Evolutionary conservation across 2,113 vertebrate species (phyloP).

Genomic region (Ovibos moschatus): DNA sequence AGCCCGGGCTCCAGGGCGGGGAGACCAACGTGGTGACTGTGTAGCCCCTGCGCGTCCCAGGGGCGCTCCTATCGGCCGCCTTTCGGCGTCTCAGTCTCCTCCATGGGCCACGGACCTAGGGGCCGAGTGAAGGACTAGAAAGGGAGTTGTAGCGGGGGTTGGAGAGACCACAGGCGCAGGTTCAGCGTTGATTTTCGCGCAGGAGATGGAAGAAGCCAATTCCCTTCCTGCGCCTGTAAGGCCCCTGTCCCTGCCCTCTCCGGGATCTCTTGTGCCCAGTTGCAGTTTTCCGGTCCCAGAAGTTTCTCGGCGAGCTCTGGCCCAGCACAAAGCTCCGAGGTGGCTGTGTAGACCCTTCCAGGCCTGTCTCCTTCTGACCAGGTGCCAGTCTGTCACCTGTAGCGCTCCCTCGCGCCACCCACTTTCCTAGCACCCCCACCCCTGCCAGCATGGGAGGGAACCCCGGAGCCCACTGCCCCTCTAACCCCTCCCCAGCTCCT

Average conservation of each 20-base stretch:
- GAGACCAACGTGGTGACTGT: fast-evolving
- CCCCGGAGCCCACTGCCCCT: not conserved
- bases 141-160: not conserved
- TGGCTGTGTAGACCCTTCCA: not conserved
- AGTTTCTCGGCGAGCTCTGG: not conserved
- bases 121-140: not conserved
- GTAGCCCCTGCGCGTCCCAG: not conserved
- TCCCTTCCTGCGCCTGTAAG: not conserved
- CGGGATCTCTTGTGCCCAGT: not conserved
- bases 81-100: not conserved
- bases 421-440: not conserved
- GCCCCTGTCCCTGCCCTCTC: not conserved
- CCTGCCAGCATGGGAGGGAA: too few species aligned
- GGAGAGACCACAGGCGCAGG: not conserved
- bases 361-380: not conserved
- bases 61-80: not conserved
- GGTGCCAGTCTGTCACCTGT: not conserved
- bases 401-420: not conserved
- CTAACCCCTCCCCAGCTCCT: fast-evolving
- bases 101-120: not conserved
- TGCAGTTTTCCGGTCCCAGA: not conserved
- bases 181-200: not conserved
- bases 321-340: not conserved
- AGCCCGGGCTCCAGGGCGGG: not conserved
- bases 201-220: not conserved